Conservation (phyloP, 2,888 invertebrate genomes). For the Gryllus longicercus region DNA sequence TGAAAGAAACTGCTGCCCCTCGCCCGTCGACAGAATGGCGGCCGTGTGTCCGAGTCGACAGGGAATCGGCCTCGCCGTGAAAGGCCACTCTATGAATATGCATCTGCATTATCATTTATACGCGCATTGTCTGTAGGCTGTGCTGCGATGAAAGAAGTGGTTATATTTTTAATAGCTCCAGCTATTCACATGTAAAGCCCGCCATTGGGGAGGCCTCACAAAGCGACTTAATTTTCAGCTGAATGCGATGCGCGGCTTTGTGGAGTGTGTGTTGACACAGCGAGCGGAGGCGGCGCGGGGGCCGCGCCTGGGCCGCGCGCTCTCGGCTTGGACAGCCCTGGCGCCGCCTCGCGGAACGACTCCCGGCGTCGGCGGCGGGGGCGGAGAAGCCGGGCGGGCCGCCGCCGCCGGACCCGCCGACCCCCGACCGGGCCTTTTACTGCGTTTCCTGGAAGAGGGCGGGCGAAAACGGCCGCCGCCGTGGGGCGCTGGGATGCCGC, state of each 20-base stretch:
- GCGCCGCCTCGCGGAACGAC: background rate
- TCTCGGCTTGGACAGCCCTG: background rate
- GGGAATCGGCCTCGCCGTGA: background rate
- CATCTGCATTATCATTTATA: slow-evolving; percentile 17
- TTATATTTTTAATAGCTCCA: slow-evolving; percentile 2
- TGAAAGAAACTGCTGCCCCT: background rate
- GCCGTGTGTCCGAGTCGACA: too few relatives aligned
- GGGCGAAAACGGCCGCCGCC: slow-evolving; percentile 17
- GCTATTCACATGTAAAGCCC: slow-evolving; percentile 8
- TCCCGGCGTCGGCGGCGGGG: background rate
- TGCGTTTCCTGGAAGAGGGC: slow-evolving; percentile 6
- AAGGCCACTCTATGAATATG: slow-evolving; percentile 6
- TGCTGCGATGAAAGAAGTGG: slow-evolving; percentile 4
- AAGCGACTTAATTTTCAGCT: background rate
- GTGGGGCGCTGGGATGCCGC: background rate
- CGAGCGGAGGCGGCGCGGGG: background rate
- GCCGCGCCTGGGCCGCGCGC: background rate
- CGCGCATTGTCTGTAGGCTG: background rate
- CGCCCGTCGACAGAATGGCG: too few relatives aligned
- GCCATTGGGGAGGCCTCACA: background rate
- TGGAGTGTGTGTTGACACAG: background rate
- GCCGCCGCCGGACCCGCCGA: background rate
- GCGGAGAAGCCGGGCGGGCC: background rate
- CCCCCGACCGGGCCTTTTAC: background rate
- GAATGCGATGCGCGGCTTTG: background rate